phyloP scores from a whole-genome alignment of 2,888 invertebrate genomes.

The Oeneis ivallda region DNA sequence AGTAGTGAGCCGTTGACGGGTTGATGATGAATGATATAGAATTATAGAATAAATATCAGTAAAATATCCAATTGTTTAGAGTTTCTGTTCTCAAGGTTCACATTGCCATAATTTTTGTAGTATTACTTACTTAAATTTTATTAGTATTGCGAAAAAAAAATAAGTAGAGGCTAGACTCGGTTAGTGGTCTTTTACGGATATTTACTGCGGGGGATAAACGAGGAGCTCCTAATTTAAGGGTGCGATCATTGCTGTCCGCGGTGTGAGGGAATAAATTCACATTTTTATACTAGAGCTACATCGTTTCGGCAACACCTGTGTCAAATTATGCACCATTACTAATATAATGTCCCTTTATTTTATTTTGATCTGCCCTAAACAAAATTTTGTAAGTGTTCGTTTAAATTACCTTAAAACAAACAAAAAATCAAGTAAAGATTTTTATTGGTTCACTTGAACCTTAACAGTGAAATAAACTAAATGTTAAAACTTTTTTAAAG shows the following conservation, averaged over 20 bases:
- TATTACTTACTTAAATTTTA: too few species aligned
- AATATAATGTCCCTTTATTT: constrained; percentile 47
- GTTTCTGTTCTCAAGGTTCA: too few species aligned
- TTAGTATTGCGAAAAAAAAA: constrained; percentile 10
- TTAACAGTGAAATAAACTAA: too few species aligned
- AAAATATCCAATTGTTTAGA: too few species aligned
- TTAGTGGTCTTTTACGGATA: constrained; percentile 4
- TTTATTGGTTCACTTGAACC: background rate
- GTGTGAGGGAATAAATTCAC: constrained; percentile 75
- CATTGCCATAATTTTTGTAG: too few species aligned
- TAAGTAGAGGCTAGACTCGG: constrained; percentile 8
- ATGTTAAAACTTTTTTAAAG: too few species aligned
- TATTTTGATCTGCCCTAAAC: constrained; percentile 46
- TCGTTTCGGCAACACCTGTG: constrained; percentile 65
- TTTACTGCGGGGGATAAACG: constrained; percentile 14
- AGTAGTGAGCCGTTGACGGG: too few species aligned
- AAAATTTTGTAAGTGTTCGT: constrained; percentile 1
- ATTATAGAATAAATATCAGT: too few species aligned
- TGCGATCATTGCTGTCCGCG: constrained; percentile 73
- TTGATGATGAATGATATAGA: too few species aligned
- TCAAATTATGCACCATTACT: constrained; percentile 63
- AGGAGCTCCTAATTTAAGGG: constrained; percentile 77
- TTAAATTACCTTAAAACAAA: constrained; percentile 3
- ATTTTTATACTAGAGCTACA: constrained; percentile 67
- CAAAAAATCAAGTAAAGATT: constrained; percentile 17